These are phyloP conservation scores for Xanthia icteritia DNA, from an alignment of 2,888 invertebrate species.

Conservation along the genomic window DNA sequence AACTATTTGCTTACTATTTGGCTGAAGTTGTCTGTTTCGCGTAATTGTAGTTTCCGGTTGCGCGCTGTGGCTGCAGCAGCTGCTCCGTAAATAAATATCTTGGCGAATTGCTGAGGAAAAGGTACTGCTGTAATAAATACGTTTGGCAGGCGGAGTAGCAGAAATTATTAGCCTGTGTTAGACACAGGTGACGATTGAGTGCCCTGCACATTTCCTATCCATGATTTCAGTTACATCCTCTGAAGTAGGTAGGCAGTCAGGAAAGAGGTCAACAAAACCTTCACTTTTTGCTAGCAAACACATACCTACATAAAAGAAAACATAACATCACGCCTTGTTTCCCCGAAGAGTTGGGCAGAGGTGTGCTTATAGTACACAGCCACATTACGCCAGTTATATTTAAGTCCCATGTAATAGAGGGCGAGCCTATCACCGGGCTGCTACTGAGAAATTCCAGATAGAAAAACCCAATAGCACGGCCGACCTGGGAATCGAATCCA, in stretches of 20 bases:
- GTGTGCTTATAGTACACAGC: too few relatives aligned
- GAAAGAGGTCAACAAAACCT: neutral
- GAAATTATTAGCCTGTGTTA: neutral
- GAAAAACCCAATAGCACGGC: too few relatives aligned
- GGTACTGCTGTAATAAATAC: neutral
- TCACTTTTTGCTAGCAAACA: neutral
- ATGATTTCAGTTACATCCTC: neutral
- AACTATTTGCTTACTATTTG: conserved; percentile 76
- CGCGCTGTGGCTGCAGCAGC: neutral
- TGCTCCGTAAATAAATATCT: conserved; percentile 45
- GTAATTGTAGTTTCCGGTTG: conserved; percentile 55
- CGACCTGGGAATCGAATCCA: too few relatives aligned
- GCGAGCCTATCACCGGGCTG: too few relatives aligned
- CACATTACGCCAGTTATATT: too few relatives aligned
- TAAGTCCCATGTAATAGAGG: too few relatives aligned
- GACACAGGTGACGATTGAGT: neutral
- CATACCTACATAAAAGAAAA: too few relatives aligned
- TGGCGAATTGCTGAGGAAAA: conserved; percentile 25
- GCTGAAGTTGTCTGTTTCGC: conserved; percentile 54
- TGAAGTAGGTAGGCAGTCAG: neutral
- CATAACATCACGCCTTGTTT: too few relatives aligned
- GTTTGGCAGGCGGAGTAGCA: neutral
- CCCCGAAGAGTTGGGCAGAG: too few relatives aligned
- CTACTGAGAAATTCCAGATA: too few relatives aligned
- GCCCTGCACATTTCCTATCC: neutral